Percentiles rank a stretch among this genome's conserved stretches.
Evolutionary conservation across 2,797 vertebrate species (phyloP).

Genomic region (Acanthis flammea): DNA sequence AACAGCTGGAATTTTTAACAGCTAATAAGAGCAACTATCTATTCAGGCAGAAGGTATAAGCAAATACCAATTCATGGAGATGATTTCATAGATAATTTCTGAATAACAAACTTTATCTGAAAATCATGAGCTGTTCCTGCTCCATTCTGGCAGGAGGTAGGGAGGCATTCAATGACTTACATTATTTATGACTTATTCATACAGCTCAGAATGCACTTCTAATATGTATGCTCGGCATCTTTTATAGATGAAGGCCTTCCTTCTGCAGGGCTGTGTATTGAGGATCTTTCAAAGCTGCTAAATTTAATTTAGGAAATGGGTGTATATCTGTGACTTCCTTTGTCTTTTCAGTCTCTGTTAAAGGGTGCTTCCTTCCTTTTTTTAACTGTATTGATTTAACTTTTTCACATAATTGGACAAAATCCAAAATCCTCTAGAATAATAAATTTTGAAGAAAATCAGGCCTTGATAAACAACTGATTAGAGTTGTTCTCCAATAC

Average conservation of each 20-base stretch:
- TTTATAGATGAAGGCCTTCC: conserved; percentile 25
- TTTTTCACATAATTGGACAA: neutral
- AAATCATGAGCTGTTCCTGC: conserved; percentile 15
- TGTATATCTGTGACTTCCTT: neutral
- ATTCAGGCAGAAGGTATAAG: neutral
- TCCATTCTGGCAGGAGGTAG: neutral
- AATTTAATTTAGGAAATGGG: neutral
- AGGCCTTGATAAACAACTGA: neutral
- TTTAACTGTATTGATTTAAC: neutral
- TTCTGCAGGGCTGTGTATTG: neutral
- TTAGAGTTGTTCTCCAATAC: neutral
- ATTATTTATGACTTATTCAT: conserved; percentile 35
- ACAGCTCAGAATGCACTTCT: neutral
- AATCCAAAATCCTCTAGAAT: neutral
- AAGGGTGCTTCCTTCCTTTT: neutral
- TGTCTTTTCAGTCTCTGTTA: neutral
- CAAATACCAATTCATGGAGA: conserved; percentile 29
- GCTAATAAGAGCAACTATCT: neutral
- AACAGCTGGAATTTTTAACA: neutral
- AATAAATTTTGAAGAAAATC: neutral
- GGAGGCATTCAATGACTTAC: neutral
- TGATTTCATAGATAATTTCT: conserved; percentile 22
- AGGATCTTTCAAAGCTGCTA: neutral
- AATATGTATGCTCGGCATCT: neutral
- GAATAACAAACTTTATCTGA: conserved; percentile 27